These are phyloP conservation scores for Tineola bisselliella DNA, from an alignment of 2,888 invertebrate species.

Conservation along the genomic window DNA sequence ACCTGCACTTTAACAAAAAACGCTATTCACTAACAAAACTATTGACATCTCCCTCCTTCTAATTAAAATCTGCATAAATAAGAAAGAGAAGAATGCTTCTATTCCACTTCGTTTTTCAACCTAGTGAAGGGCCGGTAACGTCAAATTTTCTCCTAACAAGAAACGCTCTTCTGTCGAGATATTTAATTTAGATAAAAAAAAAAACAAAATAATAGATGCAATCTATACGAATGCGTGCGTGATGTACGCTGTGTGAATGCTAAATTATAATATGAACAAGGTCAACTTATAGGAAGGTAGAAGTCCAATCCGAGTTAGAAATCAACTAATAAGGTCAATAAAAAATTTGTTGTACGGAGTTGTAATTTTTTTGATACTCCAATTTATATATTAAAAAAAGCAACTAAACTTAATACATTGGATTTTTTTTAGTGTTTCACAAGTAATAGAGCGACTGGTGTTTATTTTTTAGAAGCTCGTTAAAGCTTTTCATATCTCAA, in stretches of 20 bases:
- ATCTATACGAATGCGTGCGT: conserved; percentile 20
- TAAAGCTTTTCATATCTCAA: no score
- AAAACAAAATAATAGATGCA: conserved; percentile 27
- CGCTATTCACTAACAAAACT: not conserved
- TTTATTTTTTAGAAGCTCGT: no score
- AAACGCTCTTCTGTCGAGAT: conserved; percentile 25
- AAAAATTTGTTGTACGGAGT: no score
- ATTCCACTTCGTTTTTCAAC: not conserved
- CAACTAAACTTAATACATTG: no score
- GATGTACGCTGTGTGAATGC: not conserved
- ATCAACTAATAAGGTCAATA: no score
- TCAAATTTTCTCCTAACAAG: conserved; percentile 10
- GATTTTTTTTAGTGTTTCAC: no score
- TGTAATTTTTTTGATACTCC: no score
- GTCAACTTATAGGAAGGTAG: no score
- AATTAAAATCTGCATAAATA: not conserved
- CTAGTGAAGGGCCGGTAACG: not conserved
- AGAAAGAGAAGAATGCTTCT: not conserved
- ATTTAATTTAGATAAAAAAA: conserved; percentile 54
- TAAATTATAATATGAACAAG: not conserved
- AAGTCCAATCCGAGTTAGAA: no score
- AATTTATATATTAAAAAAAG: no score
- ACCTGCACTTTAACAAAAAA: not conserved
- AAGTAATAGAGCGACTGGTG: no score
- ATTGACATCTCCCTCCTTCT: not conserved